Evolutionary conservation across 2,888 invertebrate species (phyloP), one percentile per base, ranked within the genome.

Genomic region (Drosophila borborema): DNA sequence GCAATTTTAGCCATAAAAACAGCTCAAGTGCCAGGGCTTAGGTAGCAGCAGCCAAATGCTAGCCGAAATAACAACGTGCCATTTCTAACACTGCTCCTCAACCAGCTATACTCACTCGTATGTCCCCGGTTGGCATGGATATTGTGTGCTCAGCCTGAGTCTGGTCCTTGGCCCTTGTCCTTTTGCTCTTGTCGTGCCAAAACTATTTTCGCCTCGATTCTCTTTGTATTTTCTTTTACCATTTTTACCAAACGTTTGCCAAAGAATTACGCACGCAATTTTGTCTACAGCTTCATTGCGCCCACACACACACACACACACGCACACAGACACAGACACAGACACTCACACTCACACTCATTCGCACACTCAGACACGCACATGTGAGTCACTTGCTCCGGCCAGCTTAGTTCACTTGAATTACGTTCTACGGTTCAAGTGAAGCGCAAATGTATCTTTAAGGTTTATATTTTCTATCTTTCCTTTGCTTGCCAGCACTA

Each of bases 381-480:
- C 59, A 64, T 65, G 72, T 79, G 75, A 79, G 69, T 72, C 79
- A 79, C 78, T 76, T 79, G 76, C 73, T 78, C 31, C 54, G 81
- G 70, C 78, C 78, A 82, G 86, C 85, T 85, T 87, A 85, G 85
- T 87, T 85, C 75, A 81, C 85, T 87, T 74, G 78, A 82, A 82
- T 82, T 85, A 86, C 74, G 78, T 78, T 78, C 78, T 82, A 81
- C 74, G 80, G 72, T 89, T 89, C 86, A 87, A 86, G 88, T 90
- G 86, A 88, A 90, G 86, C 86, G 81, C 81, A 86, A 89, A 89
- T 88, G 86, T 86, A 89, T 90, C 86, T 89, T 88, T 86, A 88
- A 89, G 90, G 86, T 86, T 89, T 74, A 89, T 89, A 78, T 78
- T 80, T 66, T 74, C 61, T 55, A 34, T 71, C 56, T 75, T 28